phyloP scores from a whole-genome alignment of 2,888 invertebrate genomes.

The Drosophila fungiperda region DNA sequence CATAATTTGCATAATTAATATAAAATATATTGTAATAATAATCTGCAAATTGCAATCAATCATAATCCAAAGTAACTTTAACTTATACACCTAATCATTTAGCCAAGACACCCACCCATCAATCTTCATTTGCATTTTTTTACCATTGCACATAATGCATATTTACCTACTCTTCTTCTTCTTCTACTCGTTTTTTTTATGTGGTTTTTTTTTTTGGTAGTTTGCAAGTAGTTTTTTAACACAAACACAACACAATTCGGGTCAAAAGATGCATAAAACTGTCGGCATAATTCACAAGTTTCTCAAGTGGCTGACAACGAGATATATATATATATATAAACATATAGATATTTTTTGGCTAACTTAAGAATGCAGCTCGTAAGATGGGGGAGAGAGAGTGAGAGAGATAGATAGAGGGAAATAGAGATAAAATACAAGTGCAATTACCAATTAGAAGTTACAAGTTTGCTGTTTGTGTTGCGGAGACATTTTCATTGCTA shows the following conservation, averaged over 20 bases:
- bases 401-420: background rate
- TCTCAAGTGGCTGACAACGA: conserved; percentile 36
- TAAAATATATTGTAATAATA: background rate
- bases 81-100: background rate
- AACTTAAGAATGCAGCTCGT: conserved; percentile 1
- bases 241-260: conserved; percentile 44
- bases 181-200: background rate
- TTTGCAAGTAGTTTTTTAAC: background rate
- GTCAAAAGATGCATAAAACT: conserved; percentile 68
- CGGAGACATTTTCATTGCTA: conserved; percentile 68
- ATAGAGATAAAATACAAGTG: conserved; percentile 42
- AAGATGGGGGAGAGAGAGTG: background rate
- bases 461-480: conserved; percentile 40
- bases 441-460: conserved; percentile 79
- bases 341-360: background rate
- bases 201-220: background rate
- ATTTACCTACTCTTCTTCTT: background rate
- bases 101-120: conserved; percentile 20
- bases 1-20: background rate
- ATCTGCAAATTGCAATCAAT: background rate
- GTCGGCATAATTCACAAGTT: conserved; percentile 67
- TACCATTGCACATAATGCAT: conserved; percentile 12
- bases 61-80: background rate
- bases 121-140: conserved; percentile 25
- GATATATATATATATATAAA: background rate